These are phyloP conservation scores for Altica lythri DNA, from an alignment of 2,888 invertebrate genomes.

Conservation along the genomic window DNA sequence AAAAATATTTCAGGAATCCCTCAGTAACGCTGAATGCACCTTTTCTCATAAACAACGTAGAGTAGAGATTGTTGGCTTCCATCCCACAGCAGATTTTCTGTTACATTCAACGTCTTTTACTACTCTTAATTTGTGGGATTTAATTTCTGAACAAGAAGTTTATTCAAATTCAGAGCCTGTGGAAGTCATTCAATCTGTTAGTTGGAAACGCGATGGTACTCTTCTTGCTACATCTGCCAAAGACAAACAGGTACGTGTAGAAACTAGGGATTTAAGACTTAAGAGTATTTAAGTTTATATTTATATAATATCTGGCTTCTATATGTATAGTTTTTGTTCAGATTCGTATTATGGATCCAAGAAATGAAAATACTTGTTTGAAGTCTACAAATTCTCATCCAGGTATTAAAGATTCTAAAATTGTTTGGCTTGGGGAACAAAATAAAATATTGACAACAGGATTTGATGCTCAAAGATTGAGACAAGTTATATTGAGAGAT, in stretches of 20 bases:
- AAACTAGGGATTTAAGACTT: no score
- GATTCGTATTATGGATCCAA: slow-evolving; percentile 83
- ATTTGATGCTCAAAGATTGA: slow-evolving; percentile 84
- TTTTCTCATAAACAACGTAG: slow-evolving; percentile 82
- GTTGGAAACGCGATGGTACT: slow-evolving; percentile 88
- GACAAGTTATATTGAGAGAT: slow-evolving; percentile 90
- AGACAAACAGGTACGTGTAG: slow-evolving; percentile 74
- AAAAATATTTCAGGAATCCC: slow-evolving; percentile 64
- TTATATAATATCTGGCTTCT: not conserved
- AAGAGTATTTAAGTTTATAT: no score
- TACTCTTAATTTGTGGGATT: slow-evolving; percentile 84
- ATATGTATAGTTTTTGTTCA: not conserved
- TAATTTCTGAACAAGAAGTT: slow-evolving; percentile 79
- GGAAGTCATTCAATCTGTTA: slow-evolving; percentile 86
- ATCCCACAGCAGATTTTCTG: slow-evolving; percentile 89
- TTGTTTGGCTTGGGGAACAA: slow-evolving; percentile 88
- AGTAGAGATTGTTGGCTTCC: slow-evolving; percentile 89
- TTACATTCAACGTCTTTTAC: slow-evolving; percentile 84
- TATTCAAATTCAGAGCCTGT: slow-evolving; percentile 73
- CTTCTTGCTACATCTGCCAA: slow-evolving; percentile 86
- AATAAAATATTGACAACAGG: slow-evolving; percentile 85
- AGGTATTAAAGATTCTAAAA: slow-evolving; percentile 88
- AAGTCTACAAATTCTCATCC: slow-evolving; percentile 78
- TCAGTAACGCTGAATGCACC: slow-evolving; percentile 78
- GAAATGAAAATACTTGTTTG: slow-evolving; percentile 65